Evolutionary conservation across 92 coral and sea anemone species (phyloP).

Genomic region (Parazoanthus atlanticus): DNA sequence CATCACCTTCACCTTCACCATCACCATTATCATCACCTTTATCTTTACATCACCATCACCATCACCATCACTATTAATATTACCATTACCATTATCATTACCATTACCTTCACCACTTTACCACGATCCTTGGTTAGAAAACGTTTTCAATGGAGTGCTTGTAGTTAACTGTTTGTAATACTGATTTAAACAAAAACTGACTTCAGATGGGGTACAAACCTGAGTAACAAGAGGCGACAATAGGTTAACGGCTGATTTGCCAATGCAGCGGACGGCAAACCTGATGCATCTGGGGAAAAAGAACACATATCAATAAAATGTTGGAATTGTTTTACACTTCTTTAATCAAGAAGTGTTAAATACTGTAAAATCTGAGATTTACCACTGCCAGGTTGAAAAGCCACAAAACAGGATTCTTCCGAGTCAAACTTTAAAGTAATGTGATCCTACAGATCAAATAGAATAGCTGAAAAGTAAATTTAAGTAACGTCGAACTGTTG

Average conservation of each 20-base stretch:
- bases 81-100: no score
- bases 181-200: neutral
- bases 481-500: no score
- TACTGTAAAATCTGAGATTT: neutral
- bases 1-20: neutral
- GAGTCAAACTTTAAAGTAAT: no score
- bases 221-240: slow-evolving; percentile 80
- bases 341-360: neutral
- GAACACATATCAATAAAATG: neutral
- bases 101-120: neutral
- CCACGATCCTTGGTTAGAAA: neutral
- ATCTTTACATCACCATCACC: no score
- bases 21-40: neutral
- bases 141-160: neutral
- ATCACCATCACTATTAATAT: neutral
- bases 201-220: slow-evolving; percentile 43
- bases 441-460: no score
- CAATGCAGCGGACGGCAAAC: slow-evolving; percentile 95
- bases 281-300: slow-evolving; percentile 78
- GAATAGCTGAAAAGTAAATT: no score
- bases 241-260: slow-evolving; percentile 82
- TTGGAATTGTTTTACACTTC: no score
- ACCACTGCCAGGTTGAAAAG: neutral
- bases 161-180: neutral
- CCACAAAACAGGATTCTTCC: no score